phyloP scores from a whole-genome alignment of 1,140 invertebrate species.

The Sinella curviseta region DNA sequence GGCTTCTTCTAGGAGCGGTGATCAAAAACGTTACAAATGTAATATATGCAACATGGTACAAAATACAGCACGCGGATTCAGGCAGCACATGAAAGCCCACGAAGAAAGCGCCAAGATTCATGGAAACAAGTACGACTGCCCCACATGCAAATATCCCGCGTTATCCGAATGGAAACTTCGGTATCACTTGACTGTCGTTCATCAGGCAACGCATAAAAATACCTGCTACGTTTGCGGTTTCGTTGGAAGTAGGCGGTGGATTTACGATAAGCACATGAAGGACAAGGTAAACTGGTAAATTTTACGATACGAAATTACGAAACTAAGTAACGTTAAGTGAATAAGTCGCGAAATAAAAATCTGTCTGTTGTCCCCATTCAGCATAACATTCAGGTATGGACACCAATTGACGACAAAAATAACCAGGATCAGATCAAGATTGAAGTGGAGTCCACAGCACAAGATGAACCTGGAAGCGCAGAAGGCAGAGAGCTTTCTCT shows the following conservation, averaged over 20 bases:
- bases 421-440: too few relatives aligned
- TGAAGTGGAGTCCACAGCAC: too few relatives aligned
- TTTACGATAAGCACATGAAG: not conserved
- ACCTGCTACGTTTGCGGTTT: not conserved
- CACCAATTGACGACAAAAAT: not conserved
- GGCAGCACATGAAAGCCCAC: not conserved
- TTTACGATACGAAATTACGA: too few relatives aligned
- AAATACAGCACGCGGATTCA: not conserved
- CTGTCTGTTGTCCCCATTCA: too few relatives aligned
- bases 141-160: not conserved
- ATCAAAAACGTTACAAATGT: too few relatives aligned
- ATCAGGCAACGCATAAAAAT: not conserved
- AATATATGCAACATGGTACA: not conserved
- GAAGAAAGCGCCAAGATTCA: not conserved
- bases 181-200: not conserved
- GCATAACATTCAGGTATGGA: not conserved
- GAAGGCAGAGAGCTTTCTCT: not conserved
- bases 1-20: too few relatives aligned
- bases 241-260: not conserved
- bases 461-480: too few relatives aligned
- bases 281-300: too few relatives aligned
- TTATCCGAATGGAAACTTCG: not conserved
- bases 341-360: too few relatives aligned
- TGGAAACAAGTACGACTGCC: not conserved
- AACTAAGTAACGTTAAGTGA: too few relatives aligned